Evolutionary conservation across 2,113 vertebrate genomes (phyloP).

Genomic region (Semicossyphus pulcher): DNA sequence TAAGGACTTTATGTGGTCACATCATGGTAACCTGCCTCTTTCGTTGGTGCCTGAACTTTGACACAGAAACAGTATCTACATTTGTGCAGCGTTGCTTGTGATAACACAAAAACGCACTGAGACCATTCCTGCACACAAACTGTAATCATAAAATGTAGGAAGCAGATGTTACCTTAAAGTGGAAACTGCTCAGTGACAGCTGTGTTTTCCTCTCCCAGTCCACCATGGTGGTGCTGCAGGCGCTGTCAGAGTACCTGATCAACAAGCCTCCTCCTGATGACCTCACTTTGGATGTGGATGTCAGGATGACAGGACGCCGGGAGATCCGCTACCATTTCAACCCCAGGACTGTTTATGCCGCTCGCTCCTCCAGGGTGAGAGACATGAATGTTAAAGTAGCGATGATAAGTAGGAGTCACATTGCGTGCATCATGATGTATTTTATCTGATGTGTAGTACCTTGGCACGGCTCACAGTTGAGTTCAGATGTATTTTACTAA

Average conservation of each 20-base stretch:
- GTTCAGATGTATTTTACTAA: background rate
- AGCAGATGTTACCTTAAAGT: too few relatives aligned
- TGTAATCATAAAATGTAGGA: too few relatives aligned
- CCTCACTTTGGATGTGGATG: conserved; percentile 71
- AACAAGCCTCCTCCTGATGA: conserved; percentile 42
- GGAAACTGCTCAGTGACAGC: too few relatives aligned
- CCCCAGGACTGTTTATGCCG: conserved; percentile 56
- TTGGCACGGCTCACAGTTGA: too few relatives aligned
- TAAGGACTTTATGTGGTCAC: too few relatives aligned
- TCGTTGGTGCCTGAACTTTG: too few relatives aligned
- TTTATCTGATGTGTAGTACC: too few relatives aligned
- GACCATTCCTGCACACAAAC: too few relatives aligned
- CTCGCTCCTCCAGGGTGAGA: conserved; percentile 75
- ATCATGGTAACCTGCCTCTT: too few relatives aligned
- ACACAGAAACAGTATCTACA: too few relatives aligned
- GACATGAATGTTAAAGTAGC: background rate
- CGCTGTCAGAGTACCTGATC: conserved; percentile 79
- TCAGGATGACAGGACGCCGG: conserved; percentile 69
- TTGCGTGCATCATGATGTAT: background rate
- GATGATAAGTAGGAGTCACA: background rate
- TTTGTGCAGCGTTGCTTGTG: too few relatives aligned
- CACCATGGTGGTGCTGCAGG: conserved; percentile 84
- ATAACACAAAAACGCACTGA: too few relatives aligned
- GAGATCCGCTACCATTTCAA: conserved; percentile 74
- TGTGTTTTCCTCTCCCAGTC: conserved; percentile 62